These are phyloP conservation scores for Corvus moneduloides DNA, from an alignment of 2,113 vertebrate genomes.

Conservation along the genomic window DNA sequence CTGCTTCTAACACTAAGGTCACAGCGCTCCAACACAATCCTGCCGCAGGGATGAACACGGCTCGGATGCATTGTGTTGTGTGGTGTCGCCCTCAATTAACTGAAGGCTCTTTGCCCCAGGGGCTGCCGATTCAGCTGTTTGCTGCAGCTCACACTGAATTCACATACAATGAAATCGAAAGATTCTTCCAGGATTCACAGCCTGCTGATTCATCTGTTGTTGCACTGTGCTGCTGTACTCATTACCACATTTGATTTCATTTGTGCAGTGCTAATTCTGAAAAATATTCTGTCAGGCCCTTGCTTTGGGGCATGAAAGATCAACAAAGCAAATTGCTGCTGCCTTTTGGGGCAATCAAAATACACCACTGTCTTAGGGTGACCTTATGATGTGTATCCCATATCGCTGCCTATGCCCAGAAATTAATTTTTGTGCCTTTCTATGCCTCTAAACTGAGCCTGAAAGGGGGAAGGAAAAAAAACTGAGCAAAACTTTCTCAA, in stretches of 20 bases:
- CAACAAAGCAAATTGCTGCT: not conserved
- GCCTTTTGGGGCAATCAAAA: not conserved
- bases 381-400: too few species aligned
- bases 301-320: not conserved
- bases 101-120: not conserved
- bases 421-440: too few species aligned
- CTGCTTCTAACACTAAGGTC: not conserved
- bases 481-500: too few species aligned
- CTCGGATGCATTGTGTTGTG: not conserved
- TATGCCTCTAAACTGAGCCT: too few species aligned
- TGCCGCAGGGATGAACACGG: not conserved
- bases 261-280: not conserved
- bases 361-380: not conserved
- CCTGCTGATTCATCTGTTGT: slow-evolving; percentile 28
- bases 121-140: not conserved
- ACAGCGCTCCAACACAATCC: not conserved
- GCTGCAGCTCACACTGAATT: not conserved
- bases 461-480: too few species aligned
- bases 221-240: not conserved
- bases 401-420: too few species aligned
- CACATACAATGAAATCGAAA: not conserved
- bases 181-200: not conserved
- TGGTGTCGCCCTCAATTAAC: not conserved
- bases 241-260: not conserved
- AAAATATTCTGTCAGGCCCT: not conserved